Conservation (phyloP, 2,797 vertebrate genomes). For the Otolemur crassicaudatus region DNA sequence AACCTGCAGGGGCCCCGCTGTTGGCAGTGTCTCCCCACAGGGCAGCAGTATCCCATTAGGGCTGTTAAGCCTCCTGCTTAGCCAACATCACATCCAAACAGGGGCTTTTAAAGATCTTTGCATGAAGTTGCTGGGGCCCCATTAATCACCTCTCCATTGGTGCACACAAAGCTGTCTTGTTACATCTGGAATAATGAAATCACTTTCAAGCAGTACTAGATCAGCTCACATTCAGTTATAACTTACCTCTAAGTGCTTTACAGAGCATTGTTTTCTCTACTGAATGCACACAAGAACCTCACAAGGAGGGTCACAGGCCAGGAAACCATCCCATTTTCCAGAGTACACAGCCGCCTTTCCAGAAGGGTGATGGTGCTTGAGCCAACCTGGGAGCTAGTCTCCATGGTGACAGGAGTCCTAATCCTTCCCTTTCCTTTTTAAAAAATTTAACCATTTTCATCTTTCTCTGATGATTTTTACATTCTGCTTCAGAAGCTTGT, state of each 20-base stretch:
- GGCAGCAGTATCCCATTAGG: neutral
- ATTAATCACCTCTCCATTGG: neutral
- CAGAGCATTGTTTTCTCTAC: neutral
- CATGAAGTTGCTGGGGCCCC: neutral
- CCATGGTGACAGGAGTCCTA: neutral
- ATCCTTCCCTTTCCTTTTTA: neutral
- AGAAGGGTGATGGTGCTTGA: neutral
- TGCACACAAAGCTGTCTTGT: neutral
- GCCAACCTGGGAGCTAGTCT: neutral
- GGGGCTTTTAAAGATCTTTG: neutral
- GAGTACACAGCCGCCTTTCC: accelerated
- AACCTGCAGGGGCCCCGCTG: neutral
- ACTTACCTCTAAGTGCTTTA: neutral
- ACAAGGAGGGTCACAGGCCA: neutral
- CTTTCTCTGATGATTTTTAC: neutral
- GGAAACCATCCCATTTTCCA: neutral
- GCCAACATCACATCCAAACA: constrained; percentile 15
- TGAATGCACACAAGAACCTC: neutral
- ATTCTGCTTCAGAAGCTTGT: neutral
- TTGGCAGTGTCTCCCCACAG: neutral
- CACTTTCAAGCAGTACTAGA: neutral
- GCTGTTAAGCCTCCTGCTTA: neutral
- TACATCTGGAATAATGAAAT: neutral
- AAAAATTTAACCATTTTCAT: neutral
- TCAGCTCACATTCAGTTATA: neutral